A percentile compares a stretch with the other conserved stretches of the same genome.
phyloP scores from a whole-genome alignment of 2,888 invertebrate species.

The Lasius fuliginosus region DNA sequence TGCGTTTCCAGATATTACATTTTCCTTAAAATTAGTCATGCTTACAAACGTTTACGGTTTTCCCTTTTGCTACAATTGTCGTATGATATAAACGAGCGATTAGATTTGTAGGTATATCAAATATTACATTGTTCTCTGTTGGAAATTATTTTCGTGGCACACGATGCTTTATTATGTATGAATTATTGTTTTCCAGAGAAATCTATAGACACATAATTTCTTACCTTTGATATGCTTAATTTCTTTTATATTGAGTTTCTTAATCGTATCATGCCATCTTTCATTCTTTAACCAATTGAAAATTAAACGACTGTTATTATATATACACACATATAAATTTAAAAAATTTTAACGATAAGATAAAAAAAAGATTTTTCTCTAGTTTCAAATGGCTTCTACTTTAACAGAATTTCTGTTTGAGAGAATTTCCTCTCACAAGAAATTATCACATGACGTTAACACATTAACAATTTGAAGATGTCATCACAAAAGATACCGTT shows the following conservation, averaged over 20 bases:
- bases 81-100: not conserved
- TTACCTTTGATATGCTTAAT: too few species aligned
- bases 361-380: conserved; percentile 7
- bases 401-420: not conserved
- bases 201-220: too few species aligned
- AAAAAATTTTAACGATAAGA: not conserved
- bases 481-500: not conserved
- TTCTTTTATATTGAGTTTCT: too few species aligned
- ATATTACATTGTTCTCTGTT: not conserved
- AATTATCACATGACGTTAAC: not conserved
- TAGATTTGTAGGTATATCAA: not conserved
- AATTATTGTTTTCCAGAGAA: not conserved
- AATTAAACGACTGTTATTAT: too few species aligned
- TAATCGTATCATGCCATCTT: too few species aligned
- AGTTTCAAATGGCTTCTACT: not conserved
- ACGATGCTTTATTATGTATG: not conserved
- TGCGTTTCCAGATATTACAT: not conserved
- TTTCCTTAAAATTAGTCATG: conserved; percentile 4
- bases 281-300: too few species aligned
- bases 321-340: not conserved
- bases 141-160: not conserved
- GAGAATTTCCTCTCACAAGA: not conserved
- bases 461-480: not conserved
- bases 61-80: not conserved
- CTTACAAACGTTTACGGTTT: not conserved